Evolutionary conservation across 2,113 vertebrate genomes (phyloP).

Genomic region (Salvelinus namaycush): DNA sequence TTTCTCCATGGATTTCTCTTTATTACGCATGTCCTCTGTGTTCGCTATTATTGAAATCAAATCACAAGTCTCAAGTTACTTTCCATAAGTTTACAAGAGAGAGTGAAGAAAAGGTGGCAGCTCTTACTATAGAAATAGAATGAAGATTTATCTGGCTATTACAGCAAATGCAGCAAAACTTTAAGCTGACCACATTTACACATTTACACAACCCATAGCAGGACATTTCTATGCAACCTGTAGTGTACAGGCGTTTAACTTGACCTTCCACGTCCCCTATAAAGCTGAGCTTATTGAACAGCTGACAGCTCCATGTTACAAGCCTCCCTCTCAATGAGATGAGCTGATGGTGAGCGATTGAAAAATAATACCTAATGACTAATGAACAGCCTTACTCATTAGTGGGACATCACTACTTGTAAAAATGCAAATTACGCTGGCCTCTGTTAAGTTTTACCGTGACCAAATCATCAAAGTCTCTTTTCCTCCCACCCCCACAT

Average conservation of each 20-base stretch:
- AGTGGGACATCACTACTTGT: slow-evolving; percentile 69
- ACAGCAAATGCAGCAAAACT: neutral
- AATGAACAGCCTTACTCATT: slow-evolving; percentile 76
- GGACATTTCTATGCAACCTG: slow-evolving; percentile 13
- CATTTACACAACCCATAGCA: neutral
- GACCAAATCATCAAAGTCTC: slow-evolving; percentile 73
- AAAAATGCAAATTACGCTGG: slow-evolving; percentile 69
- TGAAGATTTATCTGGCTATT: too few species aligned
- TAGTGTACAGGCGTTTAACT: slow-evolving; percentile 41
- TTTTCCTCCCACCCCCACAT: slow-evolving; percentile 26
- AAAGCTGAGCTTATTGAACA: slow-evolving; percentile 64
- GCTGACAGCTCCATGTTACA: slow-evolving; percentile 70
- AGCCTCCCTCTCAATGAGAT: slow-evolving; percentile 63
- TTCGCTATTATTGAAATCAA: neutral
- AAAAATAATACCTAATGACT: slow-evolving; percentile 76
- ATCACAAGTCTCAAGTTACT: neutral
- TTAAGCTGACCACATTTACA: neutral
- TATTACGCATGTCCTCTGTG: too few species aligned
- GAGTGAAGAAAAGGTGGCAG: too few species aligned
- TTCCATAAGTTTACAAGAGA: neutral
- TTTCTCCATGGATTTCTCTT: too few species aligned
- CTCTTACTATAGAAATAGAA: too few species aligned
- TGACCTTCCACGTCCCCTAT: slow-evolving; percentile 44
- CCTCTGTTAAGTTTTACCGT: slow-evolving; percentile 67
- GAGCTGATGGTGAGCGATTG: slow-evolving; percentile 69